phyloP scores from a whole-genome alignment of 2,797 vertebrate species.

The Pelobates cultripes region DNA sequence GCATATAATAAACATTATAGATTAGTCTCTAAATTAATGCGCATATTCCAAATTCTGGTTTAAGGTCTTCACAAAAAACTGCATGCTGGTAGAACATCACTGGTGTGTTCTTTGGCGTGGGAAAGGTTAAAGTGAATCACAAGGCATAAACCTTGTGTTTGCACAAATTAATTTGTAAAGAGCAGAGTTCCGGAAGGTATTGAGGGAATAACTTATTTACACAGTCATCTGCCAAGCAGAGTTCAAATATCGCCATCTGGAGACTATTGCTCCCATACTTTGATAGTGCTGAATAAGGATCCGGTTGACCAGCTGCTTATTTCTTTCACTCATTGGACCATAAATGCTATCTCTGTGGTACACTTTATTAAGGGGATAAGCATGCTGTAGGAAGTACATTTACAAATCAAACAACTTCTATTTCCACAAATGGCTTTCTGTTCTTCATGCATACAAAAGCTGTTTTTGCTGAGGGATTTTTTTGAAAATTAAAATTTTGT shows the following conservation, averaged over 20 bases:
- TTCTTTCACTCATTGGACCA: slow-evolving; percentile 29
- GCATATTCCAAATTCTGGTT: too few species aligned
- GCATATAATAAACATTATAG: too few species aligned
- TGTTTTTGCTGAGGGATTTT: too few species aligned
- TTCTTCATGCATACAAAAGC: too few species aligned
- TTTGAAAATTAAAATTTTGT: too few species aligned
- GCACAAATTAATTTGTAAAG: slow-evolving; percentile 61
- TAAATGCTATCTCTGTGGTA: background rate
- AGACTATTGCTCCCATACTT: slow-evolving; percentile 59
- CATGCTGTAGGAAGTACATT: background rate
- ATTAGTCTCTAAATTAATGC: too few species aligned
- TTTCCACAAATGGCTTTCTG: too few species aligned
- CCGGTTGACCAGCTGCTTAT: slow-evolving; percentile 61
- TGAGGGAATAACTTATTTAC: slow-evolving; percentile 69
- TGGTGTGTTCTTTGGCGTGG: slow-evolving; percentile 2
- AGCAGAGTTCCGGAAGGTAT: slow-evolving; percentile 72
- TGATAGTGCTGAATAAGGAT: slow-evolving; percentile 63
- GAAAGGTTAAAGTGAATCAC: slow-evolving; percentile 28
- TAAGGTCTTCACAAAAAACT: too few species aligned
- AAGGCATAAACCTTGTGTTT: slow-evolving; percentile 48
- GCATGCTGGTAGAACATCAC: too few species aligned
- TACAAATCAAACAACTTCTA: background rate
- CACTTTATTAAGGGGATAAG: background rate
- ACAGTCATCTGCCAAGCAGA: slow-evolving; percentile 64
- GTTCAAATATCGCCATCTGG: slow-evolving; percentile 69